phyloP scores from a whole-genome alignment of 2,797 vertebrate species.

The Manis crassicaudata region DNA sequence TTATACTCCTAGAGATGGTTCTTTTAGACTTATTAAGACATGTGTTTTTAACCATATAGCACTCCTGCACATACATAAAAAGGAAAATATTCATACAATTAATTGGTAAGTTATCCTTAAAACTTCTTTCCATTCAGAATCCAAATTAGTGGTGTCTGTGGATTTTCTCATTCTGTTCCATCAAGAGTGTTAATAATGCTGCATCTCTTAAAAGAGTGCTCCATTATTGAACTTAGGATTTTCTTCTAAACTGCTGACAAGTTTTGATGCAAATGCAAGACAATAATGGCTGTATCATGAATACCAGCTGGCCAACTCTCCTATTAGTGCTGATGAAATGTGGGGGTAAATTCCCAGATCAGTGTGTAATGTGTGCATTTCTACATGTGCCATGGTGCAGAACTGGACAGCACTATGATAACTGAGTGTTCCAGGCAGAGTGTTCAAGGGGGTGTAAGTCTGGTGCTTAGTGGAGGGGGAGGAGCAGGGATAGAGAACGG shows the following conservation, averaged over 20 bases:
- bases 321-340: background rate
- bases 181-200: background rate
- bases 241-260: background rate
- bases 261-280: background rate
- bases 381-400: fast-evolving
- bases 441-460: background rate
- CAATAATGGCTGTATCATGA: background rate
- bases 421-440: too few species aligned
- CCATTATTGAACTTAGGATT: background rate
- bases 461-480: background rate
- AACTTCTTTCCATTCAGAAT: background rate
- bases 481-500: background rate
- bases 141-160: background rate
- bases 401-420: background rate
- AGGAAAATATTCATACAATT: background rate
- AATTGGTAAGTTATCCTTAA: background rate
- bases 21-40: background rate
- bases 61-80: background rate
- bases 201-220: background rate
- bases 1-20: background rate
- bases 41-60: background rate
- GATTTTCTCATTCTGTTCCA: background rate
- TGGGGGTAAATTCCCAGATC: background rate
- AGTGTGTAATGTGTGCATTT: background rate
- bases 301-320: background rate